Percentiles rank a stretch among this genome's conserved stretches.
phyloP scores from a whole-genome alignment of 2,797 vertebrate species.

The Microchirus variegatus region DNA sequence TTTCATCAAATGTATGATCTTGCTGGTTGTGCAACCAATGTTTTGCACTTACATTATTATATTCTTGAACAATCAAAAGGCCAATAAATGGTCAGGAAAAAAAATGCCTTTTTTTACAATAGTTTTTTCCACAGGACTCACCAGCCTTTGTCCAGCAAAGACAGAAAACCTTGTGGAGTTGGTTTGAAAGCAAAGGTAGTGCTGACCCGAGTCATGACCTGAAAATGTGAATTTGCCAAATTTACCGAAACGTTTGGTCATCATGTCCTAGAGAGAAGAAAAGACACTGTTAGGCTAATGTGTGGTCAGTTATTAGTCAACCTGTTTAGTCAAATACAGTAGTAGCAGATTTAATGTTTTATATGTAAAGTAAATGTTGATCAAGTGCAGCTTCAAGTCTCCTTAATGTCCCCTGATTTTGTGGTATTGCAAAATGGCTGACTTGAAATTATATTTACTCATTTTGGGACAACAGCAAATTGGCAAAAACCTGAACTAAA shows the following conservation, averaged over 20 bases:
- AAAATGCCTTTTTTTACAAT: not conserved
- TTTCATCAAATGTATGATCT: not conserved
- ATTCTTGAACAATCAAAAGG: too few species aligned
- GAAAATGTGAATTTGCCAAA: conserved; percentile 89
- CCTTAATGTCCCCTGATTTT: not conserved
- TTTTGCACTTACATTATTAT: too few species aligned
- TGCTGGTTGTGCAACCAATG: not conserved
- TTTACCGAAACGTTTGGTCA: conserved; percentile 87
- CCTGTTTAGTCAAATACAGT: rapidly evolving
- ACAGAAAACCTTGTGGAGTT: conserved; percentile 88
- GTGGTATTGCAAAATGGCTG: too few species aligned
- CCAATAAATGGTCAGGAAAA: too few species aligned
- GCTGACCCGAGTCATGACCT: conserved; percentile 85
- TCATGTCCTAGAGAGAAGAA: conserved; percentile 74
- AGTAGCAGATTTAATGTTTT: not conserved
- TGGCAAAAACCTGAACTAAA: not conserved
- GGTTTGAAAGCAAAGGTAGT: conserved; percentile 89
- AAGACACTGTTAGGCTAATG: not conserved
- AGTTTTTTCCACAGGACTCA: conserved; percentile 64
- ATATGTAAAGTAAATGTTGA: not conserved
- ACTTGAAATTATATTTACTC: too few species aligned
- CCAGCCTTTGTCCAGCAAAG: conserved; percentile 84
- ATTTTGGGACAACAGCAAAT: not conserved
- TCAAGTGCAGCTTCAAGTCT: not conserved
- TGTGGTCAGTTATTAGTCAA: not conserved